Conservation (phyloP, 2,888 invertebrate genomes). For the Orthosia gracilis region DNA sequence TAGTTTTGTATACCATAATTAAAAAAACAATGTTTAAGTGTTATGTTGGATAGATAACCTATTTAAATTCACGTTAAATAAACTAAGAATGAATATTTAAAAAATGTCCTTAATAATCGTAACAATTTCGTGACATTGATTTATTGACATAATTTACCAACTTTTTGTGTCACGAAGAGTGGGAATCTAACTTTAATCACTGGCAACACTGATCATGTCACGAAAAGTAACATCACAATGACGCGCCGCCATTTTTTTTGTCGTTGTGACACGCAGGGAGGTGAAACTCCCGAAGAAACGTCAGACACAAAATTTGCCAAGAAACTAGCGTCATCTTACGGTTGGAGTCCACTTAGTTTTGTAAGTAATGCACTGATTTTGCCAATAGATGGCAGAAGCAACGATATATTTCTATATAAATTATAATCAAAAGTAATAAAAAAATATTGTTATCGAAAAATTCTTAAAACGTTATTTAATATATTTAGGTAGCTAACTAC, state of each 20-base stretch:
- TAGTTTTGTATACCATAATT: neutral
- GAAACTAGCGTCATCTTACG: too few relatives aligned
- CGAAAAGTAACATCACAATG: slow-evolving; percentile 38
- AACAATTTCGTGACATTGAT: slow-evolving; percentile 16
- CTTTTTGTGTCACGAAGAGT: slow-evolving; percentile 31
- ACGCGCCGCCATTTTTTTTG: slow-evolving; percentile 13
- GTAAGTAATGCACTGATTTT: too few relatives aligned
- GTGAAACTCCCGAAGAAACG: too few relatives aligned
- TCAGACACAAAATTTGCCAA: too few relatives aligned
- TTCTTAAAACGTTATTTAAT: too few relatives aligned
- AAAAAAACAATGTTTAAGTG: neutral
- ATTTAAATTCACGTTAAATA: neutral
- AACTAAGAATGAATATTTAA: neutral
- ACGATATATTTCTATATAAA: too few relatives aligned
- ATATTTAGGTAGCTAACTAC: too few relatives aligned
- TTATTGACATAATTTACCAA: slow-evolving; percentile 8
- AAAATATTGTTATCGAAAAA: too few relatives aligned
- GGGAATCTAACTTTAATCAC: slow-evolving; percentile 37
- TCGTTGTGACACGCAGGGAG: too few relatives aligned
- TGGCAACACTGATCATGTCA: slow-evolving; percentile 34
- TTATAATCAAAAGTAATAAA: too few relatives aligned
- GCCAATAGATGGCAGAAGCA: too few relatives aligned
- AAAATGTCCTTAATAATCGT: neutral
- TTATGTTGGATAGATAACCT: neutral
- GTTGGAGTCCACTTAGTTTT: too few relatives aligned